Percentiles rank a stretch among this genome's conserved stretches.
Conservation (phyloP, 2,113 vertebrate genomes). For the Oxygymnocypris stewartii region DNA sequence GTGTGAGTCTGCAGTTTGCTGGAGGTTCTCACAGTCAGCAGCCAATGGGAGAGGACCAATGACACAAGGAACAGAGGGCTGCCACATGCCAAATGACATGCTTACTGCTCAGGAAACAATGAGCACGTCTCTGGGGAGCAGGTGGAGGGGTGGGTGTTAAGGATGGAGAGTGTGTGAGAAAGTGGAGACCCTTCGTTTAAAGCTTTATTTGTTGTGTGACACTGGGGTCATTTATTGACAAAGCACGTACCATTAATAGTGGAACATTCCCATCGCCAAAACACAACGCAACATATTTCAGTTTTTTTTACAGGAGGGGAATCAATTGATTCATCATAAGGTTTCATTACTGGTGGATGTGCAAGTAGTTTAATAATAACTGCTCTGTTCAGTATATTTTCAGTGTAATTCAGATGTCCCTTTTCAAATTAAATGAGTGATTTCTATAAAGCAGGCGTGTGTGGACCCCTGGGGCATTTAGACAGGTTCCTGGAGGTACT, state of each 20-base stretch:
- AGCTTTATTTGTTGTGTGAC: constrained; percentile 24
- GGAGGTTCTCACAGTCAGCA: too few relatives aligned
- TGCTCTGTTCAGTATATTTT: background rate
- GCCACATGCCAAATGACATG: constrained; percentile 56
- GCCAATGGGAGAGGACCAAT: background rate
- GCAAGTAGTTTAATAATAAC: background rate
- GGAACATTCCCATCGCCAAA: background rate
- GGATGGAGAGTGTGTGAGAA: constrained; percentile 52
- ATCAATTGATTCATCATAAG: background rate
- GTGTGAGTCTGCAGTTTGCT: too few relatives aligned
- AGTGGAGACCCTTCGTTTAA: constrained; percentile 39
- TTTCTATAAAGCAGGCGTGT: background rate
- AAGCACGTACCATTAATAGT: constrained; percentile 3
- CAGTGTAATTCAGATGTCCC: background rate
- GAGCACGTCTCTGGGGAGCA: constrained; percentile 66
- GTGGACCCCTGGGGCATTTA: background rate
- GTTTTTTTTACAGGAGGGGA: background rate
- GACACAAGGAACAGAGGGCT: constrained; percentile 31
- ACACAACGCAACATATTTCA: background rate
- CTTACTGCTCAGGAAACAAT: constrained; percentile 50
- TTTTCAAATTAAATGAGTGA: background rate
- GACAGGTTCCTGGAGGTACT: background rate
- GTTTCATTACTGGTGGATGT: background rate
- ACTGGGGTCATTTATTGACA: constrained; percentile 24
- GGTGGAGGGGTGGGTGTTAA: constrained; percentile 71